Evolutionary conservation across 30 jellyfish, hydroid and myxozoan species (phyloP).

Genomic region (Mastigias papua): DNA sequence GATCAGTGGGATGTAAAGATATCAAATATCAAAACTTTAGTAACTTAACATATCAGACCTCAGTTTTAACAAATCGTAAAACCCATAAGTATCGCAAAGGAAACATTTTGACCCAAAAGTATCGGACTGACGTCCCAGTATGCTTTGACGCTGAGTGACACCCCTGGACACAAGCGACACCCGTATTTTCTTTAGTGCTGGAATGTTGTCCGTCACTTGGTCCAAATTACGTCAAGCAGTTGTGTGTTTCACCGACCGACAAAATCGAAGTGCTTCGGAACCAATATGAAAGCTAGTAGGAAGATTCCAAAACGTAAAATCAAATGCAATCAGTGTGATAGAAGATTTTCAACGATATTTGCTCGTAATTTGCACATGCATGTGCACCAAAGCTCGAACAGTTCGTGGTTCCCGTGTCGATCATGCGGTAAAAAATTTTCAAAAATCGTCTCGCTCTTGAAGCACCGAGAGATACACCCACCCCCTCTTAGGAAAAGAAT

Average conservation of each 20-base stretch:
- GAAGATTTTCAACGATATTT: constrained; percentile 22
- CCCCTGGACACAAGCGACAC: neutral
- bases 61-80: too few relatives aligned
- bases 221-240: neutral
- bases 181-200: neutral
- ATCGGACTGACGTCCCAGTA: too few relatives aligned
- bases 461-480: constrained; percentile 60
- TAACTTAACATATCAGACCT: too few relatives aligned
- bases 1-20: neutral
- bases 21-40: too few relatives aligned
- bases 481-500: constrained; percentile 29
- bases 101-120: too few relatives aligned
- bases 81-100: too few relatives aligned
- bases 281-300: neutral
- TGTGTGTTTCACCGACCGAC: neutral
- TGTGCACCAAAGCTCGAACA: constrained; percentile 60
- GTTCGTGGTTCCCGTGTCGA: constrained; percentile 65
- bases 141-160: too few relatives aligned
- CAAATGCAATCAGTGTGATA: constrained; percentile 27
- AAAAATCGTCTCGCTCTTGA: constrained; percentile 13
- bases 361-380: constrained; percentile 32
- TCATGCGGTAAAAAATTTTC: constrained; percentile 51
- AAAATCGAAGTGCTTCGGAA: neutral
- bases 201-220: neutral
- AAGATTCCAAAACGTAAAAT: neutral